Evolutionary conservation across 2,797 vertebrate genomes (phyloP).

Genomic region (Dendrocincla fuliginosa): DNA sequence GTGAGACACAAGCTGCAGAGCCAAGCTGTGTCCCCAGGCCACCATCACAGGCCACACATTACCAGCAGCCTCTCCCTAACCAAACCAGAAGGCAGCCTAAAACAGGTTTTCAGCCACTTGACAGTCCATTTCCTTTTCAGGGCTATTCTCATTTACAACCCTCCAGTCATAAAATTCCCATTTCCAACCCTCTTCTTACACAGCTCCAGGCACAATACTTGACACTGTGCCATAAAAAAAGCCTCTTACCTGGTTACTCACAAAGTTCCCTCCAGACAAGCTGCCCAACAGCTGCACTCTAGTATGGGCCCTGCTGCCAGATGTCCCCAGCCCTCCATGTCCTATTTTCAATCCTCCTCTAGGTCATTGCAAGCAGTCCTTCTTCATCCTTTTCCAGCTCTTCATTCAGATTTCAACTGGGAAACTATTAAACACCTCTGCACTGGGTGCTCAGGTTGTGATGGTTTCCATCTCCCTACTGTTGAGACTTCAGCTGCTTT

Average conservation of each 20-base stretch:
- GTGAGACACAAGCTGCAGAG: fast-evolving
- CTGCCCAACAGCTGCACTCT: neutral
- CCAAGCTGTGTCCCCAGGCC: neutral
- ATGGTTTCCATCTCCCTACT: neutral
- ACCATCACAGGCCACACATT: neutral
- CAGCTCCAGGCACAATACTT: neutral
- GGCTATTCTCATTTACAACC: neutral
- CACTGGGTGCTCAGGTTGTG: neutral
- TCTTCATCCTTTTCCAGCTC: neutral
- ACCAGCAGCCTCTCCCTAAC: neutral
- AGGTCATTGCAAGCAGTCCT: neutral
- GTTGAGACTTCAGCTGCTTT: neutral
- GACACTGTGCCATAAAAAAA: neutral
- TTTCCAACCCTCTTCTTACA: neutral
- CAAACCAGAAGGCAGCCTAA: neutral
- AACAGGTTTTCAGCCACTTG: neutral
- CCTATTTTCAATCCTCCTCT: neutral
- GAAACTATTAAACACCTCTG: neutral
- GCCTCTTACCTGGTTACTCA: neutral
- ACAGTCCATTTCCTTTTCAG: neutral
- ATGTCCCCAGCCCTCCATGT: fast-evolving
- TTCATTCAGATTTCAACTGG: neutral
- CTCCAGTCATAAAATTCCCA: neutral
- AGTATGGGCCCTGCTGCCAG: neutral
- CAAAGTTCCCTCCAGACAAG: neutral